These are phyloP conservation scores for Smutsia temminckii DNA, from an alignment of 2,797 vertebrate genomes.

Conservation along the genomic window DNA sequence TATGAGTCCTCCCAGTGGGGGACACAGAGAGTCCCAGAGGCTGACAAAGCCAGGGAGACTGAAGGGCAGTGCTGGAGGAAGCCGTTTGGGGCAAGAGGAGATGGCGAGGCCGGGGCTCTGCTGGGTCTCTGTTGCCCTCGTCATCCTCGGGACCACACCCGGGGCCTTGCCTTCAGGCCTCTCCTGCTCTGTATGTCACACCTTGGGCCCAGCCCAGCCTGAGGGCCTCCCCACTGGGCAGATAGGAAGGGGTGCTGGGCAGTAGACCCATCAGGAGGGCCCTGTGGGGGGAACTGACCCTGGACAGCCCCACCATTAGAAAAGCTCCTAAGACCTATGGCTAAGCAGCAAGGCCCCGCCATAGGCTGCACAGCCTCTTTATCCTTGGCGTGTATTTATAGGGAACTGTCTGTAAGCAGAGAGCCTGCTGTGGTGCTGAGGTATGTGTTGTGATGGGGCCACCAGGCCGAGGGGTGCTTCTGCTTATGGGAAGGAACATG, in stretches of 20 bases:
- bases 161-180: neutral
- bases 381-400: neutral
- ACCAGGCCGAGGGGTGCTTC: fast-evolving
- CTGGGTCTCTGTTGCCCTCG: neutral
- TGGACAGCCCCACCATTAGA: neutral
- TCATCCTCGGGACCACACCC: neutral
- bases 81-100: neutral
- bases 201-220: neutral
- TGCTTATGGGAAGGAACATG: neutral
- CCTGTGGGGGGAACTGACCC: neutral
- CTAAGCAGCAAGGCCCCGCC: neutral
- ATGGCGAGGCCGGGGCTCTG: fast-evolving
- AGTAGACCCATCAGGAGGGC: neutral
- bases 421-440: too few species aligned
- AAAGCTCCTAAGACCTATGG: fast-evolving
- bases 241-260: fast-evolving
- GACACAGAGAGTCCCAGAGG: neutral
- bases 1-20: fast-evolving
- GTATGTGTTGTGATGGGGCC: neutral
- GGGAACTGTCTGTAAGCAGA: neutral
- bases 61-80: fast-evolving
- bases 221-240: too few species aligned
- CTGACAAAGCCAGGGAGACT: fast-evolving
- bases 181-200: fast-evolving
- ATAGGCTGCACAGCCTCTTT: neutral